Evolutionary conservation across 2,113 vertebrate species (phyloP).

Genomic region (Arvicanthis niloticus): DNA sequence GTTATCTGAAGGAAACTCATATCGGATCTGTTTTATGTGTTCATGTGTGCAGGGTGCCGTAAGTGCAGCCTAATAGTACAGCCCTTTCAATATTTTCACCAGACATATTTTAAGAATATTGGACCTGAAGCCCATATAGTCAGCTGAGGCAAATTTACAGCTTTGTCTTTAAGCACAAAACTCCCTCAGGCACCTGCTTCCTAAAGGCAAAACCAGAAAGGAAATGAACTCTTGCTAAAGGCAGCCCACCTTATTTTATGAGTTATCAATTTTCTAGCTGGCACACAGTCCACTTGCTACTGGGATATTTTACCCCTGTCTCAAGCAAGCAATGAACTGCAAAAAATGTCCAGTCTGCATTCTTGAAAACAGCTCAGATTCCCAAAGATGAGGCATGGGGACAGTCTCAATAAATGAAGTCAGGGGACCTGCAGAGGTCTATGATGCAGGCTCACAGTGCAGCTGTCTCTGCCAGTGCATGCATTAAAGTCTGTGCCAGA

Average conservation of each 20-base stretch:
- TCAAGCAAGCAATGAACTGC: conserved; percentile 61
- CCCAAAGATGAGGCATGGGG: conserved; percentile 70
- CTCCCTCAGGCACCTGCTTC: conserved; percentile 77
- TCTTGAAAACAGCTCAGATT: conserved; percentile 73
- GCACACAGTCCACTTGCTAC: conserved; percentile 37
- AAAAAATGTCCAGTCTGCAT: conserved; percentile 55
- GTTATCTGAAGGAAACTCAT: conserved; percentile 37
- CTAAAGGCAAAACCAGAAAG: conserved; percentile 79
- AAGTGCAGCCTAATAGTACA: conserved; percentile 48
- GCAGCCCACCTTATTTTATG: conserved; percentile 78
- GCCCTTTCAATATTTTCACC: conserved; percentile 70
- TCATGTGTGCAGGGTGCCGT: conserved; percentile 47
- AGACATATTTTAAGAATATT: conserved; percentile 80
- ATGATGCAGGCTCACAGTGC: conserved; percentile 46
- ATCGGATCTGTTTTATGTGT: conserved; percentile 60
- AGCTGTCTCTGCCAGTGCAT: conserved; percentile 78
- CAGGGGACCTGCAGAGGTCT: conserved; percentile 74
- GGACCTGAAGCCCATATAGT: conserved; percentile 72
- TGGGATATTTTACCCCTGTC: conserved; percentile 38
- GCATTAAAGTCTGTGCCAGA: conserved; percentile 82
- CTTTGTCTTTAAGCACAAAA: conserved; percentile 67
- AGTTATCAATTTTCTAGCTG: conserved; percentile 74
- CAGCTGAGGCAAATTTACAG: conserved; percentile 68
- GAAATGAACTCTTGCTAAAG: conserved; percentile 80
- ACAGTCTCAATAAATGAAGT: conserved; percentile 78